Base-by-base conservation (phyloP, 2,888 invertebrate species). In the Euplagia quadripunctaria region DNA sequence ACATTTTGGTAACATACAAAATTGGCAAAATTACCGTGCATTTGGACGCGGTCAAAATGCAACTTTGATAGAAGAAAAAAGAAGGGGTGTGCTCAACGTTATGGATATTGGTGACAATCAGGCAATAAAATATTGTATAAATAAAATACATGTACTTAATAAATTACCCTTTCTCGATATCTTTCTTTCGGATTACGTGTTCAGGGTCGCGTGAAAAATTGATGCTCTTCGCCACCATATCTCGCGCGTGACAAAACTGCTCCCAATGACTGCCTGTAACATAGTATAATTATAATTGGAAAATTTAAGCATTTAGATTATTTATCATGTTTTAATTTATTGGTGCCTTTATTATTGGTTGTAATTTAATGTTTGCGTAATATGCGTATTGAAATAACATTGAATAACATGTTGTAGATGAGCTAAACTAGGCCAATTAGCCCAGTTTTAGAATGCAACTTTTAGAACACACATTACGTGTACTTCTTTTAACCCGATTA, bases 191-290 rank as follows among this genome's bases (percentile, higher is more conserved):
- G 0, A 85, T 81, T 42, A 80, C 76, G 9, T 88, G 78, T 1
- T 90, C 90, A 1, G 87, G 77, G 46, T 91, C 88, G 1, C 89
- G 87, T 0, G 83, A 51, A 65, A 93, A 91, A 77, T 88, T 91
- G 58, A 94, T 85, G 55, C 85, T 91, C 74, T 86, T 93, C 0
- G 94, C 90, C 20, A 95, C 89, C 1, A 82, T 83, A 9, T 94
- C 94, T 3, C 95, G 88, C 17, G 92, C 90, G 79, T 92, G 92
- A 73, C 91, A 91, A 78, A 91, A 95, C 71, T 94, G 93, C 20
- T 94, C 94, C 92, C 93, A 95, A 16, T 91, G 87, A 43, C 80
- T 82, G 1, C 91, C 94, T 94, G 87, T 7, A 86, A 88, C 49
- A 64, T 64, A n/a, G 31, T 16, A 69, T 41, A 68, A n/a, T n/a